These are phyloP conservation scores for Esox lucius DNA, from an alignment of 2,797 vertebrate genomes.

Conservation along the genomic window DNA sequence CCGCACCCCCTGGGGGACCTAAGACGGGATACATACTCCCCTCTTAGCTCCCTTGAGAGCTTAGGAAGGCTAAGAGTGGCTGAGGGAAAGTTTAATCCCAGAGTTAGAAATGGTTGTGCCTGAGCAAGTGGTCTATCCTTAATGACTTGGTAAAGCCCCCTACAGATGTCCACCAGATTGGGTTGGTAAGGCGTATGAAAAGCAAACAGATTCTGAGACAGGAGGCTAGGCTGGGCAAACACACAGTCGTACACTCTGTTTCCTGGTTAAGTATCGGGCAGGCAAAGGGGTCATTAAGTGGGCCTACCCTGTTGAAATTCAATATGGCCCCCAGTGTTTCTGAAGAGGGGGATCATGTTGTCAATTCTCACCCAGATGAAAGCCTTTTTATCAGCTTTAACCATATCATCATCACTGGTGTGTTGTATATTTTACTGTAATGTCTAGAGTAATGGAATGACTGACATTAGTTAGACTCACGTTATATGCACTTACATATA, in stretches of 20 bases:
- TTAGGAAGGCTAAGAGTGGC: slow-evolving; percentile 22
- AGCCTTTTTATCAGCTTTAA: slow-evolving; percentile 46
- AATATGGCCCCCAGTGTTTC: slow-evolving; percentile 40
- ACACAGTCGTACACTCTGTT: slow-evolving; percentile 44
- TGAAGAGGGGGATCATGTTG: slow-evolving; percentile 39
- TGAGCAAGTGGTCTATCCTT: slow-evolving; percentile 61
- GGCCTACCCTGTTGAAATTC: slow-evolving; percentile 62
- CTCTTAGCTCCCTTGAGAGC: slow-evolving; percentile 53
- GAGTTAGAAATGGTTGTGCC: slow-evolving; percentile 42
- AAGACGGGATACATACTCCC: slow-evolving; percentile 50
- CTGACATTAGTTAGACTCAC: not conserved
- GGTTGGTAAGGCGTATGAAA: slow-evolving; percentile 61
- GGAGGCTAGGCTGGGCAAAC: slow-evolving; percentile 22
- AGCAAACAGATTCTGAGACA: slow-evolving; percentile 28
- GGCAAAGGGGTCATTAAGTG: slow-evolving; percentile 67
- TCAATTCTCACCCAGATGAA: slow-evolving; percentile 38
- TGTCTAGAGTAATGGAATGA: not conserved
- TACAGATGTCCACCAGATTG: slow-evolving; percentile 82
- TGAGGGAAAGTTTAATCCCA: slow-evolving; percentile 56
- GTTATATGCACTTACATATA: not conserved
- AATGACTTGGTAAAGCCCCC: slow-evolving; percentile 75
- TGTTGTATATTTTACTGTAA: not conserved
- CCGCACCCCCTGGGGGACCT: slow-evolving; percentile 45
- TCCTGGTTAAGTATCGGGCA: slow-evolving; percentile 29
- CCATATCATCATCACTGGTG: not conserved